These are phyloP conservation scores for Pocillopora meandrina DNA, from an alignment of 92 coral and sea anemone species.

Conservation along the genomic window DNA sequence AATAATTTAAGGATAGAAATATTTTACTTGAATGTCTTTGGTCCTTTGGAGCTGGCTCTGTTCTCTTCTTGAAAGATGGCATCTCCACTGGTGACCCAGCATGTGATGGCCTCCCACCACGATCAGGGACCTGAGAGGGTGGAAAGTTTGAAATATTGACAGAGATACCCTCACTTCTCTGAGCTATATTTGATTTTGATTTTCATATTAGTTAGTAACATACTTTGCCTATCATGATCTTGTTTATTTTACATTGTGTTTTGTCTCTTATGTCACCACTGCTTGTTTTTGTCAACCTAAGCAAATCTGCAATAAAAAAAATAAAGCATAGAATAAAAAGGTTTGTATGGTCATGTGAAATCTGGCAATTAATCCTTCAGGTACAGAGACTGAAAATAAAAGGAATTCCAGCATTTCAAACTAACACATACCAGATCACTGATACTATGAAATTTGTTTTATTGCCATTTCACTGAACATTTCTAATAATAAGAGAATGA, in stretches of 20 bases:
- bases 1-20: neutral
- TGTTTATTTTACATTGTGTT: conserved; percentile 93
- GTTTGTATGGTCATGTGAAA: neutral
- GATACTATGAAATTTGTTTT: neutral
- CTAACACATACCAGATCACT: neutral
- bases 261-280: conserved; percentile 81
- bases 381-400: neutral
- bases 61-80: conserved; percentile 91
- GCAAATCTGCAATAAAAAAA: conserved; percentile 54
- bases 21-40: conserved; percentile 70
- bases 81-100: conserved; percentile 88
- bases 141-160: neutral
- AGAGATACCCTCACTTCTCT: neutral
- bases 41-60: conserved; percentile 84
- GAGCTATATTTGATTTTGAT: no score
- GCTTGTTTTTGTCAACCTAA: conserved; percentile 88
- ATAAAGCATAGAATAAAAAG: neutral
- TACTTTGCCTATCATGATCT: conserved; percentile 93
- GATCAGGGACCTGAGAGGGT: conserved; percentile 80
- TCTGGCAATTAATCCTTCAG: neutral
- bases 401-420: no score
- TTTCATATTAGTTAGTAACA: neutral
- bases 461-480: neutral
- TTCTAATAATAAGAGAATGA: no score
- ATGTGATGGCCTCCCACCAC: conserved; percentile 90